Evolutionary conservation across 2,797 vertebrate genomes (phyloP), one percentile per base, ranked within the genome.

Genomic region (Apogon hyalosoma): DNA sequence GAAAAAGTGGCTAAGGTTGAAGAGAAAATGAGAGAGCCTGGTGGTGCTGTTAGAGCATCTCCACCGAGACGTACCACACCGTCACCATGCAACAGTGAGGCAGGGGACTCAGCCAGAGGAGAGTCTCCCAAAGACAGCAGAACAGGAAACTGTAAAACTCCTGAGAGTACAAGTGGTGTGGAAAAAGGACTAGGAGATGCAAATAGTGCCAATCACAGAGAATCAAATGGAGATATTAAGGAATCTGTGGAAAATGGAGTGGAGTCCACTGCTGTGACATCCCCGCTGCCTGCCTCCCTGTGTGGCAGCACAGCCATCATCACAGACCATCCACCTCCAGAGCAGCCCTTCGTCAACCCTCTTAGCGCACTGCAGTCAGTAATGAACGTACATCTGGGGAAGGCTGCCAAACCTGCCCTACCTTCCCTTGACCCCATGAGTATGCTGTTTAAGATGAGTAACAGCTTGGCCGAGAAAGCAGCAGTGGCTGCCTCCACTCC

Each of bases 381-480:
- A 82, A 99, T 99, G 98, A 99, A 99, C 86, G 95, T 96, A 79
- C 98, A 99, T 90, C 92, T 99, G 63, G 98, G 97, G 50, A 99
- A 99, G 89, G 98, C 98, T 0, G 96, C 98, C 47, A 99, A 99
- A 83, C 97, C 98, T 1, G 96, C 97, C 33, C 88, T 99, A 83
- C 98, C 98, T 0, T 94, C 97, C 47, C 94, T 99, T 24, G 98
- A 99, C 90, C 98, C 98, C 67, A 99, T 99, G 97, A 99, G 97
- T 90, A 99, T 99, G 97, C 93, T 99, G 60, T 98, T 98, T 88
- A 99, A 99, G 94, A 99, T 99, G 97, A 99, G 98, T 94, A 99
- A 99, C 90, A 99, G 96, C 90, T 91, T 99, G 90, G 98, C 97
- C 0, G 98, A 99, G 86, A 99, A 99, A 91, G 96, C 98, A 1